Conservation (phyloP, 2,888 invertebrate species). For the Eristalis pertinax region DNA sequence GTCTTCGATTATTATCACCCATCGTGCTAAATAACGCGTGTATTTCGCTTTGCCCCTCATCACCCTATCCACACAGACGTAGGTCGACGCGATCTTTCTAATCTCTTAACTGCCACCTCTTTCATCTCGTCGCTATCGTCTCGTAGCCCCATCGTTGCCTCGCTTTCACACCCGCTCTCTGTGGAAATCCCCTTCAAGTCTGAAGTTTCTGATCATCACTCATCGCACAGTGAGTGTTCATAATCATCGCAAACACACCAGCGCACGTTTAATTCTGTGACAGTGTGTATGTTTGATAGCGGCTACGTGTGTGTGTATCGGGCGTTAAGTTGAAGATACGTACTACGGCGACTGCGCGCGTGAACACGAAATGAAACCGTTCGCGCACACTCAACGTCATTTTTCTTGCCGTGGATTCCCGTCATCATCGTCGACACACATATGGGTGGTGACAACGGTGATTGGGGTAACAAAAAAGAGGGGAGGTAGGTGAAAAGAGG, state of each 20-base stretch:
- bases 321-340: neutral
- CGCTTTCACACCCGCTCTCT: neutral
- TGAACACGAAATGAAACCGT: slow-evolving; percentile 25
- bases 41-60: slow-evolving; percentile 12
- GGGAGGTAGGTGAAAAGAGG: neutral
- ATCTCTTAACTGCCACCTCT: slow-evolving; percentile 45
- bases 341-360: neutral
- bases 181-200: neutral
- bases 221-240: slow-evolving; percentile 53
- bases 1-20: slow-evolving; percentile 49
- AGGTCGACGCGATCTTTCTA: slow-evolving; percentile 44
- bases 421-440: slow-evolving; percentile 34
- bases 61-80: neutral
- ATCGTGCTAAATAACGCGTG: slow-evolving; percentile 48
- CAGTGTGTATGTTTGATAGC: neutral
- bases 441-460: slow-evolving; percentile 28
- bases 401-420: slow-evolving; percentile 61
- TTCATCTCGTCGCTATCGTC: slow-evolving; percentile 13
- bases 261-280: slow-evolving; percentile 20
- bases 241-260: slow-evolving; percentile 65
- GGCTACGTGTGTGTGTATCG: neutral
- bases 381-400: slow-evolving; percentile 68
- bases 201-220: slow-evolving; percentile 25
- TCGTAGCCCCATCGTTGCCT: neutral
- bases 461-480: neutral